Evolutionary conservation across 2,113 vertebrate species (phyloP).

Genomic region (Phainopepla nitens): DNA sequence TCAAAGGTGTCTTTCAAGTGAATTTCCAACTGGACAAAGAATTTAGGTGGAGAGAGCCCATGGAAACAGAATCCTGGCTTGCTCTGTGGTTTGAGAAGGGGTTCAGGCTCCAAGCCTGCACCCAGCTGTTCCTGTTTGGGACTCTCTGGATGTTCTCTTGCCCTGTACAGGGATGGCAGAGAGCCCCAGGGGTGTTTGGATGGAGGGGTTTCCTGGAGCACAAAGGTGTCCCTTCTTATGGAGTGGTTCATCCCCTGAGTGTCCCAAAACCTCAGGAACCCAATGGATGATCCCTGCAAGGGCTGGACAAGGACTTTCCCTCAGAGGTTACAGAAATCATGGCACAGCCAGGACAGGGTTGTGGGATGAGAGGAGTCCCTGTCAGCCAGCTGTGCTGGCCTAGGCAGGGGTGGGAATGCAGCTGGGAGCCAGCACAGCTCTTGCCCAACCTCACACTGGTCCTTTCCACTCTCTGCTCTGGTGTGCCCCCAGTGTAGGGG

Average conservation of each 20-base stretch:
- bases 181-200: neutral
- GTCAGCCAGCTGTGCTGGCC: neutral
- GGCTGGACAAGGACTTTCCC: neutral
- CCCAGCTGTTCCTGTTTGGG: neutral
- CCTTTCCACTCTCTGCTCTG: neutral
- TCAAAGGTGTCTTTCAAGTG: neutral
- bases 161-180: neutral
- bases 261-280: neutral
- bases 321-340: neutral
- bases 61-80: neutral
- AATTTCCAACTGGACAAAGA: accelerated
- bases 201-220: neutral
- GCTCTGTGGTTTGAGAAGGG: neutral
- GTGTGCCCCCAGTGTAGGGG: neutral
- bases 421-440: too few species aligned
- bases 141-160: too few species aligned
- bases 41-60: neutral
- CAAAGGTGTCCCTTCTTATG: neutral
- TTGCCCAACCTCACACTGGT: neutral
- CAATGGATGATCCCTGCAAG: neutral
- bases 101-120: neutral
- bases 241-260: neutral
- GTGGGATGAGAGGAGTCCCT: neutral
- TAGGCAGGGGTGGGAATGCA: neutral
- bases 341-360: neutral